Evolutionary conservation across 1,140 invertebrate genomes (phyloP), one percentile per base, ranked within the genome.

Genomic region (Centruroides sculpturatus): DNA sequence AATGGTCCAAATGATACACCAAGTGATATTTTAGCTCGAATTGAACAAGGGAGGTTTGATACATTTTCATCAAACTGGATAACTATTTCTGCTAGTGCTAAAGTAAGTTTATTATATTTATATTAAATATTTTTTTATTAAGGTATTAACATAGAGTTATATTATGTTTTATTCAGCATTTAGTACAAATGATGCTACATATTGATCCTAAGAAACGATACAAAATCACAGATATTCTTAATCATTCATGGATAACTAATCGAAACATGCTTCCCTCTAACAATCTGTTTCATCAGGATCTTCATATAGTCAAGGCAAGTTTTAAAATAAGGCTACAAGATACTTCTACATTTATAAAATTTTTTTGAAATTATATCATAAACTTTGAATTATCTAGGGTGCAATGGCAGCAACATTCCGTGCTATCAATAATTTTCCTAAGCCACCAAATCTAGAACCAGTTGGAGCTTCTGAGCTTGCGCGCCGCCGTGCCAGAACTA

Each of bases 171-270:
- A 6, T 65, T 9, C n/a, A 79, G 78, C 87, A 90, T 69, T 76
- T 96, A 47, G 83, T 98, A 5, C 81, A 82, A 46, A 84, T 86
- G 70, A 96, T 98, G 91, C 75, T 99, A 63, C 90, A 96, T 67
- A 83, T 97, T 41, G 91, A 97, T 73, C 93, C 94, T 4, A 81
- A 84, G 61, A 80, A 83, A 69, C 79, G 95, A 61, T 86, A 93
- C 53, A 87, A 85, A 7, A 89, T 92, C 5, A 75, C 80, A 8
- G 84, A 90, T 67, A 83, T 97, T 59, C 73, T 95, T n/a, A 83
- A 83, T 56, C 87, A 94, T 77, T 79, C 85, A 1, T 98, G 94
- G 93, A 78, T 92, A 36, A 67, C 71, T 3, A 76, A 79, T 65
- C 74, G 82, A 23, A 76, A 82, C 64, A 74, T 75, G 61, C 75